Evolutionary conservation across 53 echinoderm and acorn worm genomes (phyloP).

Genomic region (Echinometra lucunter): DNA sequence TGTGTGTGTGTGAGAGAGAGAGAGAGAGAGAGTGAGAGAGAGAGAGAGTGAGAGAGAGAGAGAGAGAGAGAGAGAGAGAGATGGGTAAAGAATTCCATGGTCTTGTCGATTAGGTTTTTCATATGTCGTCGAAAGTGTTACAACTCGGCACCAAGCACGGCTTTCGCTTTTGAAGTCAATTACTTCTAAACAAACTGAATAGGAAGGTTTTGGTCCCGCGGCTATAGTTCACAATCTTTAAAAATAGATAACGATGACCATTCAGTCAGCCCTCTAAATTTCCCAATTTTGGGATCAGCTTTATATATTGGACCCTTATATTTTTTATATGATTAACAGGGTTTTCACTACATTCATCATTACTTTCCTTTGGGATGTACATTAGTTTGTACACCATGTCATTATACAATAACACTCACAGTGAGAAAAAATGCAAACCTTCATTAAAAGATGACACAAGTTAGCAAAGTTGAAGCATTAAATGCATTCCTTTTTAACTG

Average conservation of each 20-base stretch:
- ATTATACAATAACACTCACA: not conserved
- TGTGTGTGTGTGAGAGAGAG: not conserved
- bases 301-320: not conserved
- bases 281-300: conserved; percentile 17
- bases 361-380: not conserved
- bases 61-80: not conserved
- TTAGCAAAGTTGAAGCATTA: not conserved
- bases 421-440: not conserved
- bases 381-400: not conserved
- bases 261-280: not conserved
- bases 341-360: not conserved
- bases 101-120: not conserved
- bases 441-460: not conserved
- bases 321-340: not conserved
- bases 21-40: not conserved
- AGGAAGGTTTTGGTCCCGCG: not conserved
- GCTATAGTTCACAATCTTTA: conserved; percentile 16
- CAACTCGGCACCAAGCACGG: conserved; percentile 1
- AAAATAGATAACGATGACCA: conserved; percentile 32
- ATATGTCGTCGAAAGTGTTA: conserved; percentile 1
- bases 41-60: not conserved
- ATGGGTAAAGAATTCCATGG: not conserved
- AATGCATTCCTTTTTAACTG: no score
- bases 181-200: not conserved
- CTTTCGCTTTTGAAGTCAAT: not conserved